Percentiles rank a stretch among this genome's conserved stretches.
These are phyloP conservation scores for Scatophagus argus DNA, from an alignment of 2,113 vertebrate species.

Conservation along the genomic window DNA sequence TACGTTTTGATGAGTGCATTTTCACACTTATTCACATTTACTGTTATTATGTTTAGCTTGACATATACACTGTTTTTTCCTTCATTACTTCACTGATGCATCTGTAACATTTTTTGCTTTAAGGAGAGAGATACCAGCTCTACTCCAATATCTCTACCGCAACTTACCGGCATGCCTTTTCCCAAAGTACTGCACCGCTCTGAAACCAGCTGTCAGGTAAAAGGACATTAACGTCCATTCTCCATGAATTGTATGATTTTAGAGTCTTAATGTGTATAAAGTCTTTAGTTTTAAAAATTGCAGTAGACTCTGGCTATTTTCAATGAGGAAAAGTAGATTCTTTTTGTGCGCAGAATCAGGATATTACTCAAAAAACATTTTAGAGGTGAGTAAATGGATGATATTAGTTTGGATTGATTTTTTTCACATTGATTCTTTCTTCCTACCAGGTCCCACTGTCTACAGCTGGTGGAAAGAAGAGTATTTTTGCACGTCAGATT, in stretches of 20 bases:
- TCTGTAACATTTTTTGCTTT: conserved; percentile 11
- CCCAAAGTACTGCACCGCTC: conserved; percentile 91
- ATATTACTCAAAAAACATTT: background rate
- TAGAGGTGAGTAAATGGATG: background rate
- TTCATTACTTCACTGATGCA: background rate
- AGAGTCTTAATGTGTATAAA: background rate
- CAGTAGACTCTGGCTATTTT: no score
- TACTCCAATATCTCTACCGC: conserved; percentile 86
- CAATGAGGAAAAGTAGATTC: no score
- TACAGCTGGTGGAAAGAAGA: conserved; percentile 83
- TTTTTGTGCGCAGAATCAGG: background rate
- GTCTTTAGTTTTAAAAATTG: background rate
- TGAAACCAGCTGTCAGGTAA: conserved; percentile 87
- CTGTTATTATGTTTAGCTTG: background rate
- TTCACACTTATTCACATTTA: background rate
- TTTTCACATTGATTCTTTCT: background rate
- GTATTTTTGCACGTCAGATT: conserved; percentile 96
- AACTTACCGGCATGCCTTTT: conserved; percentile 88
- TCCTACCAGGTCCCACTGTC: conserved; percentile 49
- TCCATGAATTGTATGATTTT: background rate
- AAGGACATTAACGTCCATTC: conserved; percentile 1
- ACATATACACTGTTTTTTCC: background rate
- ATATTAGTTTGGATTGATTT: background rate
- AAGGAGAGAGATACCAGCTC: conserved; percentile 93
- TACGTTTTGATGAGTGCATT: background rate